Evolutionary conservation across 2,113 vertebrate genomes (phyloP), one percentile per base, ranked within the genome.

Genomic region (Neoarius graeffei): DNA sequence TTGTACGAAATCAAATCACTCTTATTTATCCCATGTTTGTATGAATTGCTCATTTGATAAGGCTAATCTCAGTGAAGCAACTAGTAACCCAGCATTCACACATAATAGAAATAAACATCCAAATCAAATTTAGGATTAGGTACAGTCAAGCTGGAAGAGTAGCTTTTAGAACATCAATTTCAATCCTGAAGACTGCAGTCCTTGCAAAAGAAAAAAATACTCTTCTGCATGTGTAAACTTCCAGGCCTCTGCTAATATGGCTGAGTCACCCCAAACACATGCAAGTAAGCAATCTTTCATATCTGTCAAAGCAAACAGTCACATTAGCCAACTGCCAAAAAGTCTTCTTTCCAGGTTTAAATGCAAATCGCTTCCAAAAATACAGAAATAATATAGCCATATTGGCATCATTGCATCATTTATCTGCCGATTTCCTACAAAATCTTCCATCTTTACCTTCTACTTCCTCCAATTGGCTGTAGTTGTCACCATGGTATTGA

Each of bases 401-500:
- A 35, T 35, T 35, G 35, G 35, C 35, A 35, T 35, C 1, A 35
- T 35, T 35, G 35, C 35, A 35, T 35, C 1, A 35, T 35, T 35
- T 35, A 35, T 35, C 35, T 91, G 88, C 84, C 84, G 86, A 74
- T 88, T 89, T 79, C 54, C 80, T 86, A 87, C 62, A 89, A 88
- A 89, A 81, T 74, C 81, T 81, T 15, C 60, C 82, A 81, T 84
- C 81, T 84, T 67, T 84, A 52, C 52, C 67, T n/a, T 35, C 64
- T 62, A 81, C 50, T 83, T 67, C 48, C 50, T 64, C 85, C 85
- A 85, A 86, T 80, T 88, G 74, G 69, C 76, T 89, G 84, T 85
- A 86, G 85, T 91, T 91, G 84, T 91, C 88, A 85, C 88, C 76
- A 81, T 86, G 86, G 86, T 69, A 88, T 81, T 76, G 81, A 88